Evolutionary conservation across 2,797 vertebrate genomes (phyloP), one percentile per base, ranked within the genome.

Genomic region (Chelon auratus): DNA sequence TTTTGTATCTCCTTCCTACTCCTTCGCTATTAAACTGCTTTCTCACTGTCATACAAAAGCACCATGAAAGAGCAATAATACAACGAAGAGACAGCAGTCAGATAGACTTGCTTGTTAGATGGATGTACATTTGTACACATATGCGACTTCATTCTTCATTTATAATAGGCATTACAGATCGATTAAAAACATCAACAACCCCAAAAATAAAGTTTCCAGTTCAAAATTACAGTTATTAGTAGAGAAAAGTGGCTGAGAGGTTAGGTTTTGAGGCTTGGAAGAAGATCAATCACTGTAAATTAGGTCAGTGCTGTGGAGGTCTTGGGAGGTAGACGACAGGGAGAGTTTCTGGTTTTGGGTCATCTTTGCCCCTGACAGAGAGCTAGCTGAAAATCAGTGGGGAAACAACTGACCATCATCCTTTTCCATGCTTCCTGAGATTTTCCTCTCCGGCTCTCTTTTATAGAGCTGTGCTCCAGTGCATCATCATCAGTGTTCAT

Each of bases 291-390:
- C 88, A 82, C 81, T 80, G 39, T 83, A 73, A 94, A 93, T 90
- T 81, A 84, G 92, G 92, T 90, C 92, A 93, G 82, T 82, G 87
- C 82, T 75, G 79, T 51, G 72, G 78, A 88, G 81, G 88, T 91
- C 90, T 90, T 76, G 1, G 75, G 87, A 91, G 91, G 85, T 79
- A 83, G 59, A 77, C 22, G 56, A 67, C 81, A 74, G 89, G 83
- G 87, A 82, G 68, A 77, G 57, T 75, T 60, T 88, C 80, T 90
- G 78, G 87, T 92, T 94, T 94, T 93, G 90, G 93, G 91, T 93
- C 89, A 93, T 88, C 75, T 68, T 71, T 89, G 78, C 87, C 90
- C 86, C 85, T 85, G 81, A 91, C 91, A 89, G 83, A 89, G 83
- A 89, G 77, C 68, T 82, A 66, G 69, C 68, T 77, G 64, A 65